These are phyloP conservation scores for Erebia epiphron DNA, from an alignment of 2,888 invertebrate genomes.

Conservation along the genomic window DNA sequence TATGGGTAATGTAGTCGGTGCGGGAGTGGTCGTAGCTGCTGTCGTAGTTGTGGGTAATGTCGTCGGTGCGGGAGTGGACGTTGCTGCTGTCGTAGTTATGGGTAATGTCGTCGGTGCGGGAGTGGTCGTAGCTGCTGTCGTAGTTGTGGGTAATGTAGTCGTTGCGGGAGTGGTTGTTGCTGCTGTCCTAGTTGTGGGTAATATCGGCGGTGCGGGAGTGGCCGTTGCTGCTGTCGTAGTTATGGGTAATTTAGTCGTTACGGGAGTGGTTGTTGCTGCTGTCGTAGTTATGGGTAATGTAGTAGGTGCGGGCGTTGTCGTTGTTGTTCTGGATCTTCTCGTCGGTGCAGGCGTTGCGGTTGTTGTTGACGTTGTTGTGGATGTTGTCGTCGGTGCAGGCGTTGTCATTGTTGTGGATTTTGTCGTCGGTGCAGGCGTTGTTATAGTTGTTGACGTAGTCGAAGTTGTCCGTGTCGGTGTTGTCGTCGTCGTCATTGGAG, in stretches of 20 bases:
- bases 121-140: slow-evolving; percentile 11
- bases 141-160: slow-evolving; percentile 26
- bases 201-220: not conserved
- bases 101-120: slow-evolving; percentile 18
- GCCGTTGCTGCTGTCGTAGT: not conserved
- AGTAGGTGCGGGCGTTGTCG: not conserved
- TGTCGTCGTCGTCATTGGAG: slow-evolving; percentile 28
- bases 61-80: slow-evolving; percentile 28
- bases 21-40: slow-evolving; percentile 22
- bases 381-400: slow-evolving; percentile 27
- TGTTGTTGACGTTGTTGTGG: slow-evolving; percentile 25
- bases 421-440: slow-evolving; percentile 26
- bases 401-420: slow-evolving; percentile 26
- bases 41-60: slow-evolving; percentile 34
- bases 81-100: slow-evolving; percentile 25
- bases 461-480: slow-evolving; percentile 32
- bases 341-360: slow-evolving; percentile 31
- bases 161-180: slow-evolving; percentile 26
- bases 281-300: too few relatives aligned
- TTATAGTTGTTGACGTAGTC: slow-evolving; percentile 28
- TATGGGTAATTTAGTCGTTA: slow-evolving; percentile 30
- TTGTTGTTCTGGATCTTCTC: slow-evolving; percentile 25
- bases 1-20: slow-evolving; percentile 28
- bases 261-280: slow-evolving; percentile 33
- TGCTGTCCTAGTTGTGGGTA: slow-evolving; percentile 26